These are phyloP conservation scores for Scortum barcoo DNA, from an alignment of 2,113 vertebrate genomes.

Conservation along the genomic window DNA sequence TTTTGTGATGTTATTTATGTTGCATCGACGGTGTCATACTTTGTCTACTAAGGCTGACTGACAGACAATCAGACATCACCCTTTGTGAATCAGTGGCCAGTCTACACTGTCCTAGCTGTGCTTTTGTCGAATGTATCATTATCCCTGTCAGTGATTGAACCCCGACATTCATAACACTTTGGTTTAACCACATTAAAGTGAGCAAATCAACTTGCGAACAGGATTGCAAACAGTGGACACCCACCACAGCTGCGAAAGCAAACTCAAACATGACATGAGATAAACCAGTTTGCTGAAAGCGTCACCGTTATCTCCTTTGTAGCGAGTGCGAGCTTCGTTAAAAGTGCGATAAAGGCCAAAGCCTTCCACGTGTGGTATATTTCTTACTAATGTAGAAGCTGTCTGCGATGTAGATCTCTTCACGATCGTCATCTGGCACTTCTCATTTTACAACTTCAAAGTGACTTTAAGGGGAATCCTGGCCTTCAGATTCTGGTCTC, in stretches of 20 bases:
- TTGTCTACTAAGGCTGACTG: constrained; percentile 63
- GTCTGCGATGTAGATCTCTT: constrained; percentile 13
- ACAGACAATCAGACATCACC: constrained; percentile 82
- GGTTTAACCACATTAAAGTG: constrained; percentile 14
- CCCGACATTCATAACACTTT: constrained; percentile 46
- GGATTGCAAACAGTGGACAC: constrained; percentile 68
- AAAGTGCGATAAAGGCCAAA: constrained; percentile 65
- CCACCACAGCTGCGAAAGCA: constrained; percentile 17
- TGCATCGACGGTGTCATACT: constrained; percentile 72
- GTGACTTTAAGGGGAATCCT: constrained; percentile 58
- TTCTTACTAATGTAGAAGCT: constrained; percentile 21
- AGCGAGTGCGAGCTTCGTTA: constrained; percentile 16
- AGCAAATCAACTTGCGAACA: constrained; percentile 31
- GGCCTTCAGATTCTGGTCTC: constrained; percentile 35
- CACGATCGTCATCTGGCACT: constrained; percentile 12
- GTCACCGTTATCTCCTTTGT: neutral
- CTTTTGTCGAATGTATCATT: constrained; percentile 73
- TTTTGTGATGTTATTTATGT: constrained; percentile 82
- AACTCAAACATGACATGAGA: constrained; percentile 12
- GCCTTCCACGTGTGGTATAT: constrained; percentile 47
- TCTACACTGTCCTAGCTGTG: constrained; percentile 61
- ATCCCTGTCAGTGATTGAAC: constrained; percentile 49
- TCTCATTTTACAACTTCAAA: constrained; percentile 43
- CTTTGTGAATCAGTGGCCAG: constrained; percentile 66
- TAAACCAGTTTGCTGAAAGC: constrained; percentile 14